These are phyloP conservation scores for Cydia pomonella DNA, from an alignment of 1,140 invertebrate species.

Conservation along the genomic window DNA sequence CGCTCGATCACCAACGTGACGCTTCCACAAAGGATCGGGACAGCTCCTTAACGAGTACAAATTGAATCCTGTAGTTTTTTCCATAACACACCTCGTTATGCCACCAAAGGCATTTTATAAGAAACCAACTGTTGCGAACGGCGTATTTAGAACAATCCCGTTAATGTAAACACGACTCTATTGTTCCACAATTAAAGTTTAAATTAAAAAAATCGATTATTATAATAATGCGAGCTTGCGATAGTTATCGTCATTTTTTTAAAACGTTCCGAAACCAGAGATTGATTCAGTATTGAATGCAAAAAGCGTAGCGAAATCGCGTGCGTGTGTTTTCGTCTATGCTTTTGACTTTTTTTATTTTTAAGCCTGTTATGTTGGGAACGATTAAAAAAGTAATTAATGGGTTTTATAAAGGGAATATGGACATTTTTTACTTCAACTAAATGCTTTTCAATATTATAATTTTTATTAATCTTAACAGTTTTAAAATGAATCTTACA, in stretches of 20 bases:
- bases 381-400: slow-evolving; percentile 31
- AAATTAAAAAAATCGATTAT: neutral
- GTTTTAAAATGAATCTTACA: too few species aligned
- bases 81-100: slow-evolving; percentile 50
- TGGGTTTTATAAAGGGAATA: neutral
- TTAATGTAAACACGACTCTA: neutral
- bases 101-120: slow-evolving; percentile 36
- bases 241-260: slow-evolving; percentile 39
- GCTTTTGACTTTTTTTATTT: slow-evolving; percentile 5
- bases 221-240: neutral
- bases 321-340: slow-evolving; percentile 49
- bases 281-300: slow-evolving; percentile 48
- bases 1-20: slow-evolving; percentile 41
- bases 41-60: slow-evolving; percentile 58
- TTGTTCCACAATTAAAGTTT: neutral
- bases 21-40: slow-evolving; percentile 51
- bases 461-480: too few species aligned
- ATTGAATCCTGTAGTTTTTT: slow-evolving; percentile 58
- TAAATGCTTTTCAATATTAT: too few species aligned
- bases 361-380: slow-evolving; percentile 5
- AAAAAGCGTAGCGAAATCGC: slow-evolving; percentile 62
- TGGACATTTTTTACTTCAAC: neutral
- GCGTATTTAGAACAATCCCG: neutral
- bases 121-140: neutral
- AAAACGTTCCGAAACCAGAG: slow-evolving; percentile 43